These are phyloP conservation scores for Carposina sasakii DNA, from an alignment of 1,140 invertebrate genomes.

Conservation along the genomic window DNA sequence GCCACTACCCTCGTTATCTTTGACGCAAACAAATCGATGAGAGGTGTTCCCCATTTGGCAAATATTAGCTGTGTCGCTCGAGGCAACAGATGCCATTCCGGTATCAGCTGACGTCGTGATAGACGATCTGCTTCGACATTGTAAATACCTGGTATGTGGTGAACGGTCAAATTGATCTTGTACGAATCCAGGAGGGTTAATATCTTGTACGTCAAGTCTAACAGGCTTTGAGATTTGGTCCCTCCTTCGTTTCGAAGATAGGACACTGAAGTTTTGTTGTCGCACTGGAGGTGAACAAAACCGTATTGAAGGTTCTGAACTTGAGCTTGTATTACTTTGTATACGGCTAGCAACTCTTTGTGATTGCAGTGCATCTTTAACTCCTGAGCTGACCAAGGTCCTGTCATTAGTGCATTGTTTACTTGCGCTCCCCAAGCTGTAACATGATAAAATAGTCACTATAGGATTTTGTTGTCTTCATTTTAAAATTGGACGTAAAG, in stretches of 20 bases:
- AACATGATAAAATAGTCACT: too few relatives aligned
- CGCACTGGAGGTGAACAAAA: too few relatives aligned
- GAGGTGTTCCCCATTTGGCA: background rate
- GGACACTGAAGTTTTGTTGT: background rate
- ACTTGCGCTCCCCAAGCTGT: too few relatives aligned
- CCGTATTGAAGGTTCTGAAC: too few relatives aligned
- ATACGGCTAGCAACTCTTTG: too few relatives aligned
- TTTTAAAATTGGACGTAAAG: too few relatives aligned
- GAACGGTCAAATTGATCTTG: background rate
- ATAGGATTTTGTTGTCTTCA: too few relatives aligned
- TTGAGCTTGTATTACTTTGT: too few relatives aligned
- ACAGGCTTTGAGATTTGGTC: background rate
- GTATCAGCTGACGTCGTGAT: background rate
- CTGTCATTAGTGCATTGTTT: too few relatives aligned
- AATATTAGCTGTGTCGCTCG: background rate
- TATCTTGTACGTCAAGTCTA: background rate
- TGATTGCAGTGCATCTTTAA: too few relatives aligned
- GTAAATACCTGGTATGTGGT: constrained; percentile 1
- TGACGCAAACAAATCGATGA: constrained; percentile 8
- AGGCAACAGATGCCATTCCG: constrained; percentile 5
- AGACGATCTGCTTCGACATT: background rate
- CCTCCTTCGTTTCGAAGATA: background rate
- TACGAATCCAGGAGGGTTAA: background rate
- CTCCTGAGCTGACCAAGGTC: too few relatives aligned
- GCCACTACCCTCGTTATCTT: background rate